phyloP scores from a whole-genome alignment of 2,888 invertebrate genomes.

The Eupeodes luniger region DNA sequence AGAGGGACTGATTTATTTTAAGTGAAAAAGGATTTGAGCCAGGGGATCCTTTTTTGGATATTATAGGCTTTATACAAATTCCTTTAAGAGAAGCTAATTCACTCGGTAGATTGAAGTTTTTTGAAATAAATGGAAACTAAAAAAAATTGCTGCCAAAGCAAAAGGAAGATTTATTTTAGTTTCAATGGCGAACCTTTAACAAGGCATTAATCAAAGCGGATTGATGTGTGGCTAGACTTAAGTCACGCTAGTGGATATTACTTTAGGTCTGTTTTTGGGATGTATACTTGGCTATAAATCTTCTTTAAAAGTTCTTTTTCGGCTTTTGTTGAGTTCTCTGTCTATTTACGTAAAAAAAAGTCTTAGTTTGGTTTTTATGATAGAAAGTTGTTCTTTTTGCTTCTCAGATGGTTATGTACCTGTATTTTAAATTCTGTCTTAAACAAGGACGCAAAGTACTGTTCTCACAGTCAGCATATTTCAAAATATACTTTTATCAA shows the following conservation, averaged over 20 bases:
- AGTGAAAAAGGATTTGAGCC: slow-evolving; percentile 22
- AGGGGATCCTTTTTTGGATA: slow-evolving; percentile 6
- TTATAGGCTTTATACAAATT: neutral
- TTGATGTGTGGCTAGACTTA: neutral
- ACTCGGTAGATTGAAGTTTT: neutral
- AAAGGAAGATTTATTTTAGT: slow-evolving; percentile 11
- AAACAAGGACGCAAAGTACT: no score
- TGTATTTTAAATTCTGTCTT: no score
- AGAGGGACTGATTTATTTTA: slow-evolving; percentile 37
- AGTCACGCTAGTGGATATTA: slow-evolving; percentile 11
- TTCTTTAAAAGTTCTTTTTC: no score
- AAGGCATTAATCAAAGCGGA: neutral
- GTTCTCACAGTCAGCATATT: no score
- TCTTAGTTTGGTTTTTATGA: no score
- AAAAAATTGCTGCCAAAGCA: neutral
- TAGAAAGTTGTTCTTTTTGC: no score
- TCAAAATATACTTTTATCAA: no score
- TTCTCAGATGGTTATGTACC: no score
- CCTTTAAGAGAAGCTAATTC: slow-evolving; percentile 4
- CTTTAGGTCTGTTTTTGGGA: neutral
- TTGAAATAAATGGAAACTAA: neutral
- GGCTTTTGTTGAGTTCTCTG: no score
- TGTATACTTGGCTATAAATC: neutral
- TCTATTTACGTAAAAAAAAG: no score
- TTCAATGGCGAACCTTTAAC: neutral